Conservation (phyloP, 2,113 vertebrate genomes). For the Suricata suricatta region DNA sequence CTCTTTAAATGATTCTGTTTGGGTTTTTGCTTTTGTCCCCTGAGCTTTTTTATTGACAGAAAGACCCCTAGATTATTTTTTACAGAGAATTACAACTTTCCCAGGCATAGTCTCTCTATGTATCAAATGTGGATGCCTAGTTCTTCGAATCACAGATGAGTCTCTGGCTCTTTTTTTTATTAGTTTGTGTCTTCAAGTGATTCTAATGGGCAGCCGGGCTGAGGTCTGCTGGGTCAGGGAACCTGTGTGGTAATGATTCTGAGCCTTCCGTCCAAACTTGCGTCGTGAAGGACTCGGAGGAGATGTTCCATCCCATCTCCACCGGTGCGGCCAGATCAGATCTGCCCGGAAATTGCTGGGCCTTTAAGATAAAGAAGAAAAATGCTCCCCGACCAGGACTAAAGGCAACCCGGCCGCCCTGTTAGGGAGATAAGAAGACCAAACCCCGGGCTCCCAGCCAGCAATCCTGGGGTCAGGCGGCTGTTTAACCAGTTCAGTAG, state of each 20-base stretch:
- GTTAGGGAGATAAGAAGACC: not conserved
- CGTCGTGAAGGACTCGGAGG: not conserved
- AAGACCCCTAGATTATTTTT: too few relatives aligned
- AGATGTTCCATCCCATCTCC: not conserved
- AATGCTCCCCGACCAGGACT: not conserved
- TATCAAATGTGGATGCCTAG: too few relatives aligned
- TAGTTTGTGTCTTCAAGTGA: too few relatives aligned
- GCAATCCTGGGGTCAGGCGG: not conserved
- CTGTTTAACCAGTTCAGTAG: constrained; percentile 46
- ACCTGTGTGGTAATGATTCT: too few relatives aligned
- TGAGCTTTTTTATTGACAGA: too few relatives aligned
- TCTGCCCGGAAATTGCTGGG: not conserved
- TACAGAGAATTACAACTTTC: too few relatives aligned
- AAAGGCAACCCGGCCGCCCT: not conserved
- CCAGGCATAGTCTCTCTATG: too few relatives aligned
- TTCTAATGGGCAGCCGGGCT: not conserved
- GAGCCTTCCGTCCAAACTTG: not conserved
- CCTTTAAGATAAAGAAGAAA: constrained; percentile 39
- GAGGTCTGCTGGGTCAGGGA: not conserved
- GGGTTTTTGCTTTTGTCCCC: too few relatives aligned
- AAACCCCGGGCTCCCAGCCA: not conserved
- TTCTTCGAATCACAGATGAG: too few relatives aligned
- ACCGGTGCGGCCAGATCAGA: not conserved
- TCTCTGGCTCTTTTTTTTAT: too few relatives aligned
- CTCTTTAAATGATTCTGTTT: too few relatives aligned